A percentile compares a stretch with the other conserved stretches of the same genome.
Evolutionary conservation across 2,797 vertebrate genomes (phyloP).

Genomic region (Macroramphosus scolopax): DNA sequence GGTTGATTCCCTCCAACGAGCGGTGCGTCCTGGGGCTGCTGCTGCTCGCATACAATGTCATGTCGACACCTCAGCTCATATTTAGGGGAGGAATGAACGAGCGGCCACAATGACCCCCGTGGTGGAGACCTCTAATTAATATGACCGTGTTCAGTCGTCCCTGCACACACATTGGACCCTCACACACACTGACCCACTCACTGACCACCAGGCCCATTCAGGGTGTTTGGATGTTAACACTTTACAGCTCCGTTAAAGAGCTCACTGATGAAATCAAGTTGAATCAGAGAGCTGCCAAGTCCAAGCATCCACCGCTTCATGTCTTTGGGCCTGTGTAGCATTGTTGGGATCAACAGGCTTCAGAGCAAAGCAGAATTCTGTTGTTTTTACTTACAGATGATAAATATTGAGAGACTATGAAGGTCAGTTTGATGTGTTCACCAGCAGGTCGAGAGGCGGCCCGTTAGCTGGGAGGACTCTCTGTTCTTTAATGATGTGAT

Average conservation of each 20-base stretch:
- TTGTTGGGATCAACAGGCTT: too few species aligned
- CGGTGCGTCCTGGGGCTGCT: conserved; percentile 3
- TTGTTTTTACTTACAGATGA: too few species aligned
- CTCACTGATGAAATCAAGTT: conserved; percentile 52
- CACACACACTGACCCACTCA: conserved; percentile 15
- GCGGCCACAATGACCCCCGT: conserved; percentile 5
- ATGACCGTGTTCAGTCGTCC: conserved; percentile 1
- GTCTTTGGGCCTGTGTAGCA: too few species aligned
- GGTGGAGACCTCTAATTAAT: conserved; percentile 33
- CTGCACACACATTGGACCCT: conserved; percentile 15
- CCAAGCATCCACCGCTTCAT: too few species aligned
- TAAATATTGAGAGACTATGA: too few species aligned
- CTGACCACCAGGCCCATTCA: conserved; percentile 42
- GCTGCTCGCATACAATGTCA: conserved; percentile 30
- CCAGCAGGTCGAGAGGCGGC: too few species aligned
- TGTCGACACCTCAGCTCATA: conserved; percentile 18
- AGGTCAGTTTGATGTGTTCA: too few species aligned
- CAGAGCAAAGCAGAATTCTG: too few species aligned
- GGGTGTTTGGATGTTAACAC: conserved; percentile 46
- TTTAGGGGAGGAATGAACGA: conserved; percentile 11
- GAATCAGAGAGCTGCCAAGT: too few species aligned
- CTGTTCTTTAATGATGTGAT: too few species aligned
- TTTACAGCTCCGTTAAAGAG: conserved; percentile 35
- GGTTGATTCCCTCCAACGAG: too few species aligned
- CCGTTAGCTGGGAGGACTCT: too few species aligned